Conservation (phyloP, 92 coral and sea anemone species). For the Parazoanthus swiftii region DNA sequence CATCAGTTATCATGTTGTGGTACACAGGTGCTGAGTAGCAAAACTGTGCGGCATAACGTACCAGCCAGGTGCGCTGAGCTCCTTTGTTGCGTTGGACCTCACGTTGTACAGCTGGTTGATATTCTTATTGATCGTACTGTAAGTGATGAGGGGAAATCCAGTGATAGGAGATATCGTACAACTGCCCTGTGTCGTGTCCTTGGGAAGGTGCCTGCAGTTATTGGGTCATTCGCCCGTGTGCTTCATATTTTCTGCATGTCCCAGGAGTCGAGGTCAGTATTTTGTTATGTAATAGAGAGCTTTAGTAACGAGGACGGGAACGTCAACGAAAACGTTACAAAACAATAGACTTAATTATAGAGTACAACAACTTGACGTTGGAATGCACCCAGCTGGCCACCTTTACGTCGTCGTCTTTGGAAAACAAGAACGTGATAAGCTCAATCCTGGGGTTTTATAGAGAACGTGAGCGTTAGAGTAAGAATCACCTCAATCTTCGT, state of each 20-base stretch:
- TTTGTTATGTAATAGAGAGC: background rate
- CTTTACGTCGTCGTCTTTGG: too few relatives aligned
- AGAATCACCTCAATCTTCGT: too few relatives aligned
- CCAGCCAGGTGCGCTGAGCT: conserved; percentile 14
- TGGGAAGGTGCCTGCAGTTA: conserved; percentile 42
- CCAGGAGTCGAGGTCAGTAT: conserved; percentile 61
- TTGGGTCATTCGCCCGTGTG: conserved; percentile 61
- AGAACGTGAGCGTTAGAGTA: too few relatives aligned
- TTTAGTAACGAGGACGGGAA: too few relatives aligned
- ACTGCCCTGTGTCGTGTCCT: conserved; percentile 20
- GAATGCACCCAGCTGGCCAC: too few relatives aligned
- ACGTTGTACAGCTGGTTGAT: background rate
- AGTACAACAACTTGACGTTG: too few relatives aligned
- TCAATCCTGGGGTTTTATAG: too few relatives aligned
- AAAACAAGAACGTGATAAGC: too few relatives aligned
- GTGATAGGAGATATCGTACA: background rate
- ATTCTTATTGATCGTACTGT: conserved; percentile 16
- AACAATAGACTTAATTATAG: too few relatives aligned
- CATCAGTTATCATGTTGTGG: background rate
- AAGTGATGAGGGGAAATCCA: background rate
- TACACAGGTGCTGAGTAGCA: conserved; percentile 12
- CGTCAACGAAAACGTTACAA: too few relatives aligned
- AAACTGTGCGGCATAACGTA: conserved; percentile 2
- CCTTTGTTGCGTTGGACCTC: conserved; percentile 20
- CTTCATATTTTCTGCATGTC: conserved; percentile 59